Conservation (phyloP, 2,113 vertebrate species). For the Eulacestoma nigropectus region DNA sequence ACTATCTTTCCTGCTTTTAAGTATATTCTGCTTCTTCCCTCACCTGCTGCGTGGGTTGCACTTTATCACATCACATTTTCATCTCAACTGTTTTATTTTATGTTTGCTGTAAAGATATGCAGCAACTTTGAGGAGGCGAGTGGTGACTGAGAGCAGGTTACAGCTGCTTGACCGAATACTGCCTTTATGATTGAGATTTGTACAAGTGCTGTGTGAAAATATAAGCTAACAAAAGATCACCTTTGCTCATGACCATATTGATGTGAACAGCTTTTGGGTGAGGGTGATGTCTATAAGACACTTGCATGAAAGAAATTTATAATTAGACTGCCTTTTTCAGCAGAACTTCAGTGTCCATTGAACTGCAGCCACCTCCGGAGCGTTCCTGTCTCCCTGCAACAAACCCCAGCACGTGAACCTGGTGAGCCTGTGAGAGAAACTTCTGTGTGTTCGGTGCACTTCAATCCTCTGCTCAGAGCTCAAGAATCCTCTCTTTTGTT, state of each 20-base stretch:
- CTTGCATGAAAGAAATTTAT: not conserved
- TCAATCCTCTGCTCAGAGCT: not conserved
- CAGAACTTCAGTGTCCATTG: not conserved
- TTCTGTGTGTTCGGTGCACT: rapidly evolving
- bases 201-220: not conserved
- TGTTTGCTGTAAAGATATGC: not conserved
- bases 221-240: not conserved
- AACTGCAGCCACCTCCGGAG: not conserved
- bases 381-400: not conserved
- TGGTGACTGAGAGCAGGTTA: not conserved
- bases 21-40: not conserved
- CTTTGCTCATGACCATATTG: not conserved
- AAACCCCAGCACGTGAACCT: rapidly evolving
- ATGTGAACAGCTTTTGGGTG: not conserved
- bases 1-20: not conserved
- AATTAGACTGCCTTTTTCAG: not conserved
- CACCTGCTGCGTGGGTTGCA: not conserved
- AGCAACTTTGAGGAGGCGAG: not conserved
- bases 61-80: not conserved
- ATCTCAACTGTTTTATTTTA: not conserved
- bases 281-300: not conserved
- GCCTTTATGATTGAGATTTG: not conserved
- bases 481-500: not conserved
- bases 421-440: not conserved
- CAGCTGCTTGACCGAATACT: not conserved